Base-by-base conservation (phyloP, 2,113 vertebrate genomes). In the Bos taurus region DNA sequence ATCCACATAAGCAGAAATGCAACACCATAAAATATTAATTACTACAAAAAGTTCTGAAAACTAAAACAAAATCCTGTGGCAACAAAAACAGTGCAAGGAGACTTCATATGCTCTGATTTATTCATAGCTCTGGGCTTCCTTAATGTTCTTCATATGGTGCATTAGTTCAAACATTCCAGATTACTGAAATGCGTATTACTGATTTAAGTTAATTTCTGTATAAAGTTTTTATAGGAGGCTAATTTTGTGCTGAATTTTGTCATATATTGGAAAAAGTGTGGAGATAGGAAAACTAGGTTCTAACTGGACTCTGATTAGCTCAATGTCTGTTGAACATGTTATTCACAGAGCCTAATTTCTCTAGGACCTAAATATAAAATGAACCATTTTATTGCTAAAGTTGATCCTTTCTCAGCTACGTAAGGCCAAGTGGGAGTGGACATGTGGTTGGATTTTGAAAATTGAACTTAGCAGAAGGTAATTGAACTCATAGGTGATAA, bases 151-250 rank as follows among this genome's bases (percentile, higher is more conserved):
- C 89, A 91, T 81, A 77, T 81, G 95, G 81, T 87, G 40, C 26
- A 82, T 96, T 82, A 88, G 95, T 95, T 98, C 84, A 98, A 97
- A 85, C 81, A 98, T 77, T 26, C 50, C 96, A 89, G 64, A 96
- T 98, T 85, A 88, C 94, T 95, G 74, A 83, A 89, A 96, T 60
- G 6, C 56, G 23, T 67, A 88, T 95, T 52, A 97, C 12, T 97
- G 92, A 97, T 93, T 74, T 43, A 71, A 88, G 56, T 56, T 54
- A 96, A 83, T 12, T 74, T 97, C 56, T 92, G 17, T n/a, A 50
- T 36, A 78, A 17, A 12, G 12, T 54, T 36, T 23, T 90, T 50
- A 11, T 19, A 19, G 50, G 50, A 52, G 33, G 7, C 52, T 83
- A 26, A 83, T 56, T 77, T 59, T 78, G 46, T 67, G 25, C 26